These are phyloP conservation scores for Brachionichthys hirsutus DNA, from an alignment of 2,113 vertebrate species.

Conservation along the genomic window DNA sequence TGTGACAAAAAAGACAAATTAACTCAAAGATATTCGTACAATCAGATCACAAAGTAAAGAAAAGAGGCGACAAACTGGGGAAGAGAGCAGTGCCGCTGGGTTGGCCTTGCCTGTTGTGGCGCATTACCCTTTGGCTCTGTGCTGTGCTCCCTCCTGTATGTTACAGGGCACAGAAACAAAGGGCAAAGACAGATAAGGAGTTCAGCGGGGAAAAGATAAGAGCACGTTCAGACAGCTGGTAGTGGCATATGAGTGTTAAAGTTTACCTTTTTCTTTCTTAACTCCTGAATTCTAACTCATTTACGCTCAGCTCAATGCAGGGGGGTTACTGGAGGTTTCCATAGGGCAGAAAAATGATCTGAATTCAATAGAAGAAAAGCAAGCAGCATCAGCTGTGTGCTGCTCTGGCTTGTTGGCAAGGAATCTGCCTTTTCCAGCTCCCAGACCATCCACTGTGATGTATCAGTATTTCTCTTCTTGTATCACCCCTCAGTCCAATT, in stretches of 20 bases:
- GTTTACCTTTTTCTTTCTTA: not conserved
- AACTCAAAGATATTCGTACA: not conserved
- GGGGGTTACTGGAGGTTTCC: conserved; percentile 2
- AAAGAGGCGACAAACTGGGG: conserved; percentile 2
- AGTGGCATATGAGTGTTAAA: conserved; percentile 5
- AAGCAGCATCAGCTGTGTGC: conserved; percentile 16
- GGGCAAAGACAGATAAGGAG: conserved; percentile 6
- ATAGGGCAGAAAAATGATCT: conserved; percentile 21
- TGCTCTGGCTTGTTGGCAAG: conserved; percentile 51
- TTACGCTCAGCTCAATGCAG: conserved; percentile 6
- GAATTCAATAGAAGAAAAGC: conserved; percentile 4
- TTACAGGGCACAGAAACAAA: conserved; percentile 9
- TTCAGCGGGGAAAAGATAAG: too few relatives aligned
- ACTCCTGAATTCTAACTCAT: conserved; percentile 11
- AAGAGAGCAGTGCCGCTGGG: conserved; percentile 3
- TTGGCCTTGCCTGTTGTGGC: conserved; percentile 33
- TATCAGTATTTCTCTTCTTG: conserved; percentile 41
- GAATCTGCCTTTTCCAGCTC: conserved; percentile 30
- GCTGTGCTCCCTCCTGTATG: too few relatives aligned
- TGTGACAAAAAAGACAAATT: conserved; percentile 8
- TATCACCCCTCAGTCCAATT: conserved; percentile 40
- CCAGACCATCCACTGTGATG: conserved; percentile 32
- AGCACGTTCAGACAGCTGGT: conserved; percentile 2
- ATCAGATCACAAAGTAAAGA: conserved; percentile 19
- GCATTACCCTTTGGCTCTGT: too few relatives aligned